Evolutionary conservation across 1,140 invertebrate genomes (phyloP), one percentile per base, ranked within the genome.

Genomic region (Caenorhabditis inopinata): DNA sequence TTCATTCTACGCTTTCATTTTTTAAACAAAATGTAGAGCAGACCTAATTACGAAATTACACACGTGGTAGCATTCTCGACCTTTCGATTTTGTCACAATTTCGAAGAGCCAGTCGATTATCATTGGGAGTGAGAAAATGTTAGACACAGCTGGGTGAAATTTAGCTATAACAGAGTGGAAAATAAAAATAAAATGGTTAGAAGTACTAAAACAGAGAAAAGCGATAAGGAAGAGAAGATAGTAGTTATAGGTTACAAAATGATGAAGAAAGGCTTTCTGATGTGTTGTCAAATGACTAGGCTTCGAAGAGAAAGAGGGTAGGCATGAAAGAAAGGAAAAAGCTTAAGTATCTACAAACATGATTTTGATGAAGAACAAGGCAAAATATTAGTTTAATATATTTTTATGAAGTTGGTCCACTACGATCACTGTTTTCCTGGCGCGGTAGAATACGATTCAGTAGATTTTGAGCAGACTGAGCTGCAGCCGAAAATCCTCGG

Each of bases 321-420:
- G 3, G 29, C n/a, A 18, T 11, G 11, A 27, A 38, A 38, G 11
- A 68, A n/a, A 38, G 27, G 27, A 68, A 68, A 38, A 32, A 29
- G 18, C 29, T n/a, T 42, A 42, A 68, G 16, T 68, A 68, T 68
- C 38, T 68, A 68, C 58, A 68, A 68, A 68, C 58, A 68, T 68
- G 29, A 68, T 68, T 68, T 68, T 23, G 25, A 68, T 42, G 32
- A 68, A 32, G 38, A 68, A 68, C n/a, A 68, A 42, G n/a, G 12
- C 25, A 51, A n/a, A 11, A 25, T 25, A 21, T 29, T 21, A 68
- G 23, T 68, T 21, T 42, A 1, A 42, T 68, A 21, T 4, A 38
- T 38, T 68, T 42, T 38, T 68, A 32, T 2, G 51, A 58, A 25
- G 21, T 21, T 32, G 53, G n/a, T 68, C 58, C 58, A 18, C 32